phyloP scores from a whole-genome alignment of 2,888 invertebrate species.

The Cheilosia soror region DNA sequence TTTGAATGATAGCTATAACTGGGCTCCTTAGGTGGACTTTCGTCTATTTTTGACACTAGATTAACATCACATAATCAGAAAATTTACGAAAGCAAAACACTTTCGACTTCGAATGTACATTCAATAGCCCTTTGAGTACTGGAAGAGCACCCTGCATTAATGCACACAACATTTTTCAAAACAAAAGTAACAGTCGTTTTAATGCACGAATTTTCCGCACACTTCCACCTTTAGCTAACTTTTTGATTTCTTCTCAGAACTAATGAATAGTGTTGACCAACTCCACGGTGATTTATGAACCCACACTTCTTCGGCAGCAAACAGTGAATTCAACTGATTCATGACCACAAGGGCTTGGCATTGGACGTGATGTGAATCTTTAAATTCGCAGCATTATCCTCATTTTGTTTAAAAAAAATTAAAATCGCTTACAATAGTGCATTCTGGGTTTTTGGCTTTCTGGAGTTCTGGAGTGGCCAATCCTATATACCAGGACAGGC shows the following conservation, averaged over 20 bases:
- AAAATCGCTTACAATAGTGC: constrained; percentile 36
- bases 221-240: too few relatives aligned
- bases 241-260: constrained; percentile 25
- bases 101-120: too few relatives aligned
- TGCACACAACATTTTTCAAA: too few relatives aligned
- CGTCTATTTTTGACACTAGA: too few relatives aligned
- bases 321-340: constrained; percentile 29
- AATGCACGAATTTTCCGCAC: too few relatives aligned
- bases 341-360: constrained; percentile 38
- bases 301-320: neutral
- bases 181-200: too few relatives aligned
- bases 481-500: constrained; percentile 24
- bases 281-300: constrained; percentile 16
- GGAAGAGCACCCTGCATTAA: too few relatives aligned
- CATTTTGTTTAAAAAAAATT: neutral
- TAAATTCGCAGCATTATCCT: neutral
- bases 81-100: too few relatives aligned
- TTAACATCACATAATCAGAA: too few relatives aligned
- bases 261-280: neutral
- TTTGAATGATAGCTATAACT: too few relatives aligned
- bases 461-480: constrained; percentile 40
- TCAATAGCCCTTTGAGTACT: too few relatives aligned
- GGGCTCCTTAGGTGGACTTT: too few relatives aligned
- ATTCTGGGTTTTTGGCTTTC: constrained; percentile 49
- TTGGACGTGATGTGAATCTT: constrained; percentile 52